Evolutionary conservation across 1,140 invertebrate genomes (phyloP).

Genomic region (Saccostrea cuccullata): DNA sequence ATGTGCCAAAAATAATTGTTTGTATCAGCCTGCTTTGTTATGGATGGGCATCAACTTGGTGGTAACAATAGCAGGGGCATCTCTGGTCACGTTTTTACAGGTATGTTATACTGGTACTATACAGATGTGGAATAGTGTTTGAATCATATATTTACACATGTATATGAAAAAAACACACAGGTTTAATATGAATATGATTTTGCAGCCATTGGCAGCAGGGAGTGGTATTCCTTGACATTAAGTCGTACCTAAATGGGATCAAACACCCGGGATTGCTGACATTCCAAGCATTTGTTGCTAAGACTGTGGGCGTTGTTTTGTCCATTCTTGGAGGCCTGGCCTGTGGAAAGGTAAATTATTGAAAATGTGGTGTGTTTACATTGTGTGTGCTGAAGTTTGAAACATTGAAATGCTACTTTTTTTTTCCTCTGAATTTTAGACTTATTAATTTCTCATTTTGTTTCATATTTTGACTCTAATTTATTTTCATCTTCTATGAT

Average conservation of each 20-base stretch:
- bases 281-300: constrained; percentile 95
- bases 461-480: background rate
- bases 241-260: constrained; percentile 98
- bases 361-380: background rate
- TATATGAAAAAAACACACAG: background rate
- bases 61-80: constrained; percentile 86
- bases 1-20: constrained; percentile 79
- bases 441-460: background rate
- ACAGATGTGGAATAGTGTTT: background rate
- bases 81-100: constrained; percentile 92
- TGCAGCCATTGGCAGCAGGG: constrained; percentile 92
- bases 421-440: background rate
- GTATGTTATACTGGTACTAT: constrained; percentile 78
- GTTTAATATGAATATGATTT: constrained; percentile 24
- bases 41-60: constrained; percentile 90
- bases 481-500: background rate
- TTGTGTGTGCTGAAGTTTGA: background rate
- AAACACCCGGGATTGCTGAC: constrained; percentile 83
- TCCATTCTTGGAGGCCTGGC: constrained; percentile 97
- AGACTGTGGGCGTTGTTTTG: constrained; percentile 93
- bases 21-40: constrained; percentile 86
- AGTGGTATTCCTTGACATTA: constrained; percentile 99
- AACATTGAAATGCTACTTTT: background rate
- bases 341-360: constrained; percentile 90
- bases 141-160: background rate